Percentiles rank a stretch among this genome's conserved stretches.
phyloP scores from a whole-genome alignment of 2,888 invertebrate genomes.

The Cheilosia vernalis region DNA sequence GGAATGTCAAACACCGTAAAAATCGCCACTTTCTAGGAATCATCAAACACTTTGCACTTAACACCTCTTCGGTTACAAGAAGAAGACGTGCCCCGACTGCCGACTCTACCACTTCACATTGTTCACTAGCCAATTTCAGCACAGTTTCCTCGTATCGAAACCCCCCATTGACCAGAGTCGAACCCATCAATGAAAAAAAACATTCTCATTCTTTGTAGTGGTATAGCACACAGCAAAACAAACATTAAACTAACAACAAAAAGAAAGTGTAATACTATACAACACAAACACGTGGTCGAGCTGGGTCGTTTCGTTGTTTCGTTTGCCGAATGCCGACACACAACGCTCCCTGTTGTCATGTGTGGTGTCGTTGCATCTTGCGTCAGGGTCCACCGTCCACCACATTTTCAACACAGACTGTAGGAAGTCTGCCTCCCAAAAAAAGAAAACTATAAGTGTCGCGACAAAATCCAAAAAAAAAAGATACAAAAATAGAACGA shows the following conservation, averaged over 20 bases:
- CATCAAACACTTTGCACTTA: constrained; percentile 26
- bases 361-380: constrained; percentile 10
- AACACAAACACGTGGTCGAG: constrained; percentile 68
- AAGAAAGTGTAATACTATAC: constrained; percentile 50
- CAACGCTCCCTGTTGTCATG: constrained; percentile 30
- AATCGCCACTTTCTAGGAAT: constrained; percentile 38
- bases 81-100: background rate
- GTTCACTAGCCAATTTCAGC: background rate
- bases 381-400: constrained; percentile 15
- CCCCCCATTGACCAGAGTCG: constrained; percentile 26
- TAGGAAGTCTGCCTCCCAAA: constrained; percentile 19
- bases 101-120: background rate
- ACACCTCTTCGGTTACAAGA: constrained; percentile 34
- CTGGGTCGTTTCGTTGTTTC: constrained; percentile 19
- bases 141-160: background rate
- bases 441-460: constrained; percentile 31
- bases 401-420: background rate
- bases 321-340: constrained; percentile 13
- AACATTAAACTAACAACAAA: constrained; percentile 41
- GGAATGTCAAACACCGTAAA: background rate
- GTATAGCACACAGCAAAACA: constrained; percentile 17
- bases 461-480: constrained; percentile 27
- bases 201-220: background rate
- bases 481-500: constrained; percentile 58
- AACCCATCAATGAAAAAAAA: constrained; percentile 61